A percentile compares a stretch with the other conserved stretches of the same genome.
phyloP scores from a whole-genome alignment of 2,888 invertebrate species.

The Pyrrhia umbra region DNA sequence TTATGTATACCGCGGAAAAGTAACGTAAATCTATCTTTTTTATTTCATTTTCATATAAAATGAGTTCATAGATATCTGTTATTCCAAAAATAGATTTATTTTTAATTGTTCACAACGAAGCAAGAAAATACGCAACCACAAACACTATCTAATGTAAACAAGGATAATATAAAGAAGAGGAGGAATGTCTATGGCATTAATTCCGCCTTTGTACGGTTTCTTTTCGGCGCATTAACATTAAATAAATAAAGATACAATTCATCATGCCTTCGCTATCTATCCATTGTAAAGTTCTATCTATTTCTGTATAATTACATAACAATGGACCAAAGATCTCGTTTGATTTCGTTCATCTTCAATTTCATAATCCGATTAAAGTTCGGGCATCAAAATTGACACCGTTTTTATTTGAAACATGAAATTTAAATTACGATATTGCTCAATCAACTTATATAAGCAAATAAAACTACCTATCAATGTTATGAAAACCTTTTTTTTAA shows the following conservation, averaged over 20 bases:
- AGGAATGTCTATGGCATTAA: neutral
- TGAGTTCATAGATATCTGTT: slow-evolving; percentile 26
- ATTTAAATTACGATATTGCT: slow-evolving; percentile 36
- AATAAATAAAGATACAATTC: neutral
- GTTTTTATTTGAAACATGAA: slow-evolving; percentile 34
- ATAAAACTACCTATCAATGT: slow-evolving; percentile 33
- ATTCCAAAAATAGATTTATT: slow-evolving; percentile 15
- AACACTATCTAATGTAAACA: neutral
- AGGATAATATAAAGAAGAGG: no score
- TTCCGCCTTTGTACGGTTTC: neutral
- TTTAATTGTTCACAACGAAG: neutral
- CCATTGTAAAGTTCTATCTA: neutral
- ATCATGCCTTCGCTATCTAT: neutral
- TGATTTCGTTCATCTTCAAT: slow-evolving; percentile 21
- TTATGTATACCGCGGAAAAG: slow-evolving; percentile 75
- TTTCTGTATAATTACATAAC: slow-evolving; percentile 25
- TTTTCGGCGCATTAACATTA: neutral
- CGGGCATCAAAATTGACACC: slow-evolving; percentile 25
- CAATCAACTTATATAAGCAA: slow-evolving; percentile 33
- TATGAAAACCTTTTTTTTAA: slow-evolving; percentile 16
- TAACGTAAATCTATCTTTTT: slow-evolving; percentile 70
- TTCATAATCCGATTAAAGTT: slow-evolving; percentile 35
- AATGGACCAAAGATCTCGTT: slow-evolving; percentile 24
- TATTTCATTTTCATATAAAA: slow-evolving; percentile 61
- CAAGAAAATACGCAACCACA: neutral